A percentile compares a stretch with the other conserved stretches of the same genome.
Evolutionary conservation across 2,113 vertebrate species (phyloP).

Genomic region (Phocoena sinus): DNA sequence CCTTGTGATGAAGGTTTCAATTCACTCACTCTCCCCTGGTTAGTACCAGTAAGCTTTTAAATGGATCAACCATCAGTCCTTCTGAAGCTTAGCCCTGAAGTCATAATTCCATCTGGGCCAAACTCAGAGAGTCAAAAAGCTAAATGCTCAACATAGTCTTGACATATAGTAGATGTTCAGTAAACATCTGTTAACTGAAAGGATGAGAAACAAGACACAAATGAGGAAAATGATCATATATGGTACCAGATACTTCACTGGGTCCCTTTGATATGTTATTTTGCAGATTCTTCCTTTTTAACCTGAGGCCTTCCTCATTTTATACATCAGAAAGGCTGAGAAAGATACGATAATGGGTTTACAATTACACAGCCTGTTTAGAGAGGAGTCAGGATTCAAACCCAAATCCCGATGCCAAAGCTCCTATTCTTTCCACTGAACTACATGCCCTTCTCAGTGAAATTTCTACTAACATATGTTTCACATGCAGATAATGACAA

Average conservation of each 20-base stretch:
- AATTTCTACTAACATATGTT: not conserved
- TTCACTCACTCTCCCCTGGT: too few relatives aligned
- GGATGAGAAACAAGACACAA: not conserved
- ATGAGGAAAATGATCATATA: not conserved
- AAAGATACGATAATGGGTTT: not conserved
- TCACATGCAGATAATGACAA: not conserved
- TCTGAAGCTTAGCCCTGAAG: not conserved
- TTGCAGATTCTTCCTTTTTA: not conserved
- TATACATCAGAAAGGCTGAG: not conserved
- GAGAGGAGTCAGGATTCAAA: not conserved
- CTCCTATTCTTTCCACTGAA: not conserved
- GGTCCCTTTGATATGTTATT: not conserved
- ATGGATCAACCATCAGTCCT: not conserved
- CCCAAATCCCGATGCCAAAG: not conserved
- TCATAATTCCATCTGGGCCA: not conserved
- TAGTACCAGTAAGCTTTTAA: not conserved
- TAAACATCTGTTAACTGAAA: not conserved
- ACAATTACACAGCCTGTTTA: not conserved
- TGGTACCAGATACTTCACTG: not conserved
- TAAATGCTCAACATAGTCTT: not conserved
- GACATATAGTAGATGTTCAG: not conserved
- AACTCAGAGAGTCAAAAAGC: not conserved
- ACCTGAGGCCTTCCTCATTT: not conserved
- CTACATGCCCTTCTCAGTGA: not conserved
- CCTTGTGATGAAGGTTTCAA: not conserved